These are phyloP conservation scores for Leucosticte australis DNA, from an alignment of 2,113 vertebrate genomes.

Conservation along the genomic window DNA sequence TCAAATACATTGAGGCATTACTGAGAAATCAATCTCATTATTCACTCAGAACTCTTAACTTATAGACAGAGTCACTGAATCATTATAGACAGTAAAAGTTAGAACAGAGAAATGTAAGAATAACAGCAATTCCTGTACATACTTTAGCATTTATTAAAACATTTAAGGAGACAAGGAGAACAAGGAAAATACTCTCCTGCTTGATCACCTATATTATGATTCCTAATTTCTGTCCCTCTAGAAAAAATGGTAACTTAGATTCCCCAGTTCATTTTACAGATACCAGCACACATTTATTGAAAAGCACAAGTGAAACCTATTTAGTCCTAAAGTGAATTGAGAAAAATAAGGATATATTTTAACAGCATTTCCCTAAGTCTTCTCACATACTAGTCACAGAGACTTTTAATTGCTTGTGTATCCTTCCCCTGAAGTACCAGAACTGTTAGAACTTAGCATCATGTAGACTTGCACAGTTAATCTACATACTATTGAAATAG, in stretches of 20 bases:
- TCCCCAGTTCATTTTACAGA: background rate
- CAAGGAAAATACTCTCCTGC: background rate
- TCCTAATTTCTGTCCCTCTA: background rate
- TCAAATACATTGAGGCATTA: background rate
- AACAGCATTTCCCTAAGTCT: background rate
- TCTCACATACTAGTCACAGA: background rate
- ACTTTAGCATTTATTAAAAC: background rate
- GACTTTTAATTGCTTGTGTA: background rate
- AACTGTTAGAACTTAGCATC: background rate
- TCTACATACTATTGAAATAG: background rate
- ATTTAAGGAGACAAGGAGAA: background rate
- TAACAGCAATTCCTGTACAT: background rate
- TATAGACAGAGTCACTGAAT: background rate
- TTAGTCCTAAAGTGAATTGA: background rate
- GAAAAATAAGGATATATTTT: background rate
- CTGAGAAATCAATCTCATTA: background rate
- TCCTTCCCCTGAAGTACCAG: background rate
- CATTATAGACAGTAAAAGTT: background rate
- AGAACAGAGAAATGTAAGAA: background rate
- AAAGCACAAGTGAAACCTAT: background rate
- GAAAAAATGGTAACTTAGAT: background rate
- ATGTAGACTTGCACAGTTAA: background rate
- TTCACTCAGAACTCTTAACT: background rate
- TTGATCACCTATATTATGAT: background rate
- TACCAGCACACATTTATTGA: background rate